Evolutionary conservation across 1,140 invertebrate genomes (phyloP), one percentile per base, ranked within the genome.

Genomic region (Adoxophyes honmai): DNA sequence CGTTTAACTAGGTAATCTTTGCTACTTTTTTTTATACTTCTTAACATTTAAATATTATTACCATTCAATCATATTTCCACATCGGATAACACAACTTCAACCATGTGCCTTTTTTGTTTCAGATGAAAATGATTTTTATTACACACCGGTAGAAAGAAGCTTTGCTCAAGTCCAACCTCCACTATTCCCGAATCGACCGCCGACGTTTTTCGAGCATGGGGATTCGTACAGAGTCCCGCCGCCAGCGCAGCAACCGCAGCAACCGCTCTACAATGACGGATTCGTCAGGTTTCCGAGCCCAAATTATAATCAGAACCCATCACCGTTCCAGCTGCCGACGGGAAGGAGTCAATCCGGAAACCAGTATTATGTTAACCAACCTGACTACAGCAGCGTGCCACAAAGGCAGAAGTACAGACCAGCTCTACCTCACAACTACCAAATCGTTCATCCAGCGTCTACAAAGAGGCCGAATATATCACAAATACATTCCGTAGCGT

Each of bases 81-180:
- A 28, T 28, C 6, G 2, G 6, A 28, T 28, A 28, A 3, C 13
- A 14, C 4, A 15, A 18, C 15, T 44, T 44, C 21, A 21, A 21
- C 16, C 10, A n/a, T 11, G 3, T 11, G 21, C 21, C 5, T 44
- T 6, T 48, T 67, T 81, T 63, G 59, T 85, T 85, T 64, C 85
- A 88, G 85, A 85, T 78, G 81, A 83, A 71, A 81, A 86, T 53
- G 76, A 84, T 60, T 88, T 81, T 65, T 86, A 79, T 64, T 86
- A 86, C 66, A 78, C 83, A 72, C 81, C 82, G 33, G 73, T 79
- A 66, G 86, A 88, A 77, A 83, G 82, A 77, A 88, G 66, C 70
- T 88, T 81, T 80, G 86, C 86, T 76, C 86, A 88, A 88, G 83
- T 86, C 69, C 86, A 88, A 74, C 86, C 83, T 36, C 73, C 86